Base-by-base conservation (phyloP, 2,888 invertebrate genomes). In the Andrena fulva region DNA sequence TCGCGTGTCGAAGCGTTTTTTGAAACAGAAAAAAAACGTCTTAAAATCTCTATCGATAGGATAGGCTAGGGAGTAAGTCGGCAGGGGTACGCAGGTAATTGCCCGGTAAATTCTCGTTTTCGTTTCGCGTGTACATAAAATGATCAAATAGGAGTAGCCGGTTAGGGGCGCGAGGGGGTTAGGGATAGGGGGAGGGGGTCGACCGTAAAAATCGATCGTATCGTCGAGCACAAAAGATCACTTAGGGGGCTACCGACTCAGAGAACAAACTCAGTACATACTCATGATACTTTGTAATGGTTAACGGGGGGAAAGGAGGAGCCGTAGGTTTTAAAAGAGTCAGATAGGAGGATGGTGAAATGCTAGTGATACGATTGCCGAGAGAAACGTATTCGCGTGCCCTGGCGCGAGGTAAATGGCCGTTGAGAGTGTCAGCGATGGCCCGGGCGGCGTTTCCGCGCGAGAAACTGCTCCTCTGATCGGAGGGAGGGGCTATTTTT, bases 61-160 rank as follows among this genome's bases (percentile, higher is more conserved):
- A 33, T 69, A 84, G 64, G 70, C 59, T 70, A 77, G 54, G 31
- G 24, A n/a, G 33, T 31, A 70, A 27, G 60, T n/a, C 59, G 20
- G 29, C 50, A 29, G 20, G 64, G 52, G 20, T 52, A 20, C 52
- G 20, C 52, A 52, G 52, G 8, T 52, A 8, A 52, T 20, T 20
- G 3, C 52, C 52, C 56, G 3, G 42, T 42, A 24, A 27, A 54
- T 67, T 56, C 73, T 70, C 48, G 29, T 64, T 84, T 71, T 71
- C 29, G 52, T 75, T 72, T 70, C 54, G 82, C 82, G 82, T 91
- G 91, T 91, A 91, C 87, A 91, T 91, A 91, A 85, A 70, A 84
- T 84, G 77, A 86, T 82, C 42, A 86, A 90, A 10, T 56, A 56
- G 24, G 24, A 24, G 4, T 56, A 56, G 54, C 8, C 42, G 16